A percentile compares a stretch with the other conserved stretches of the same genome.
phyloP scores from a whole-genome alignment of 2,113 vertebrate species.

The Caranx ignobilis region DNA sequence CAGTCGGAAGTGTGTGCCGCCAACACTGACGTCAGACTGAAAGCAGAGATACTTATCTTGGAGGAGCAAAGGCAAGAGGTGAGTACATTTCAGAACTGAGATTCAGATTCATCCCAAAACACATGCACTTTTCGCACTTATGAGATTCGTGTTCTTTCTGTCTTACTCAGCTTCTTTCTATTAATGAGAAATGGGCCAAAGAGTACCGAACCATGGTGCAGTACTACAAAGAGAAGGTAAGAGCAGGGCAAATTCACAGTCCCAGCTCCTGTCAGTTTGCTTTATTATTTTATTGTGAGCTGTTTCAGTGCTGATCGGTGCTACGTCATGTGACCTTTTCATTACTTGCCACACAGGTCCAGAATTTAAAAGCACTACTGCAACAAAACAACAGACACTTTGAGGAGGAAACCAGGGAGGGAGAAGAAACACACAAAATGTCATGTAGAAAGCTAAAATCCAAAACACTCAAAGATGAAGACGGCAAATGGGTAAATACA shows the following conservation, averaged over 20 bases:
- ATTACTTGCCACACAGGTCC: slow-evolving; percentile 25
- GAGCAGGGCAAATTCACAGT: not conserved
- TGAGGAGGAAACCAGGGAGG: slow-evolving; percentile 11
- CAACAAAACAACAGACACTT: not conserved
- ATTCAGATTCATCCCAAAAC: slow-evolving; percentile 10
- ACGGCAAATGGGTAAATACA: slow-evolving; percentile 29
- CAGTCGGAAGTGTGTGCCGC: slow-evolving; percentile 26
- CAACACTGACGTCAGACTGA: slow-evolving; percentile 6
- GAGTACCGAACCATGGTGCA: slow-evolving; percentile 71
- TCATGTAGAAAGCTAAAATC: not conserved
- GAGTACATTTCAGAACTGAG: slow-evolving; percentile 32
- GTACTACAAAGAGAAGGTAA: slow-evolving; percentile 71
- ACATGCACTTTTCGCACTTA: not conserved
- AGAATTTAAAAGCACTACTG: slow-evolving; percentile 23
- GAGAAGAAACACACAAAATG: not conserved
- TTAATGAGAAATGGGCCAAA: slow-evolving; percentile 78
- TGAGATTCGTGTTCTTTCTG: not conserved
- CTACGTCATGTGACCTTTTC: not conserved
- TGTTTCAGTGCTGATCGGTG: not conserved
- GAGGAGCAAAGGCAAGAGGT: slow-evolving; percentile 72
- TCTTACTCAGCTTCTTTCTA: slow-evolving; percentile 73
- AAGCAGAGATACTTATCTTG: slow-evolving; percentile 60
- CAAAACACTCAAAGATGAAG: not conserved
- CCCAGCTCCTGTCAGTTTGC: not conserved
- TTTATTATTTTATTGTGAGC: not conserved